Base-by-base conservation (phyloP, 2,113 vertebrate species). In the Gymnobelideus leadbeateri region DNA sequence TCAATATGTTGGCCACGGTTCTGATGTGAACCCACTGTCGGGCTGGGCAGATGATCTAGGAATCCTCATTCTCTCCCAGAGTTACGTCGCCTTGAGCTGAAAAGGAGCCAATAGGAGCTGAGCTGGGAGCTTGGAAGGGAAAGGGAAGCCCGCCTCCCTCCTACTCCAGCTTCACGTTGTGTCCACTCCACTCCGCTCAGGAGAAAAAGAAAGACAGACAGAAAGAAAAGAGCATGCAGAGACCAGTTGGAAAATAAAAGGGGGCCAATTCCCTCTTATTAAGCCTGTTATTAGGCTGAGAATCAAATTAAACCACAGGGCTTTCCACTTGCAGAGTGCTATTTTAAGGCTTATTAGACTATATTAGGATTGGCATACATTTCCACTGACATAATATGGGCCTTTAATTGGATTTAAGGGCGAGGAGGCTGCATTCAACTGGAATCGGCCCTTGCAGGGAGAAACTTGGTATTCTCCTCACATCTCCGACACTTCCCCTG, bases 361-460 rank as follows among this genome's bases (percentile, higher is more conserved):
- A 98, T 98, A 99, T 99, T 99, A 99, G 98, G 98, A 99, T 99
- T 99, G 99, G 99, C 98, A 99, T 99, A 99, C 98, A 99, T 99
- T 99, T 98, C 97, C 97, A 98, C 98, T 98, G 98, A 98, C 98
- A 99, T 99, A 98, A 98, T 98, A 98, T 98, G 94, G 98, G 98
- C 97, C 98, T 98, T 98, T 99, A 99, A 99, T 99, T 99, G 99
- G 98, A 99, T 99, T 99, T 98, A 98, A 98, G 98, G 98, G 98
- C 92, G 95, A 98, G 98, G 97, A 98, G 98, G 98, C 98, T 98
- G 98, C 98, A 98, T 98, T 98, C 98, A 98, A 98, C 98, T 96
- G 98, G 98, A 99, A 97, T 98, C 96, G 97, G 97, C 96, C 98
- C 98, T 98, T 96, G 0, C 96, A 89, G 96, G 95, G 97, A 97